Evolutionary conservation across 2,113 vertebrate species (phyloP), one percentile per base, ranked within the genome.

Genomic region (Pedetes capensis): DNA sequence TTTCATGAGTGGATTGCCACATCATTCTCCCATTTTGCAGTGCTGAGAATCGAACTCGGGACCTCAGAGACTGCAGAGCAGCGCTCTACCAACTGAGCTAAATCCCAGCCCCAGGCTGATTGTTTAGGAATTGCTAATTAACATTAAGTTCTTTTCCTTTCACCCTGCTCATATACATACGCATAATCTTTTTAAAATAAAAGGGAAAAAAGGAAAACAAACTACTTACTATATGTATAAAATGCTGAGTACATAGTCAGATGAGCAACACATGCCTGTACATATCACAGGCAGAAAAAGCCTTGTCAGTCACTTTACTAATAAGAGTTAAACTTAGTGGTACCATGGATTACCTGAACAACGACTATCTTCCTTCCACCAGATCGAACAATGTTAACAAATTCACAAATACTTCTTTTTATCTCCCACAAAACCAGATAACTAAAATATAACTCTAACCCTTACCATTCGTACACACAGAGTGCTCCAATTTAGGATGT

Each of bases 391-490:
- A 89, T 32, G 32, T 89, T 93, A 89, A 72, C 14, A 88, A 68
- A 68, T 9, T 44, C 23, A 82, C 7, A 23, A 61, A 72, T 39
- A 88, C 8, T 68, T 90, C 75, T 83, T 74, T 6, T n/a, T n/a
- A n/a, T n/a, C n/a, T n/a, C n/a, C n/a, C n/a, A 85, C 16, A 80
- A 83, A 91, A 76, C 14, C 39, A 95, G 32, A 32, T 51, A 91
- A 93, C 22, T 29, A 25, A 80, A 94, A 55, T 44, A 47, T 12
- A 88, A 32, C 27, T 79, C 61, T 25, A 23, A 47, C 0, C 78
- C 97, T 97, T 97, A 98, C 98, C 98, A 75, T 78, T 95, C 80
- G 47, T 95, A 94, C 74, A 93, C 59, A 96, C 78, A 20, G 84
- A 76, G 25, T 95, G 87, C 87, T 98, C 97, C 76, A 96, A 18